Base-by-base conservation (phyloP, 2,113 vertebrate genomes). In the Sciurus niger region DNA sequence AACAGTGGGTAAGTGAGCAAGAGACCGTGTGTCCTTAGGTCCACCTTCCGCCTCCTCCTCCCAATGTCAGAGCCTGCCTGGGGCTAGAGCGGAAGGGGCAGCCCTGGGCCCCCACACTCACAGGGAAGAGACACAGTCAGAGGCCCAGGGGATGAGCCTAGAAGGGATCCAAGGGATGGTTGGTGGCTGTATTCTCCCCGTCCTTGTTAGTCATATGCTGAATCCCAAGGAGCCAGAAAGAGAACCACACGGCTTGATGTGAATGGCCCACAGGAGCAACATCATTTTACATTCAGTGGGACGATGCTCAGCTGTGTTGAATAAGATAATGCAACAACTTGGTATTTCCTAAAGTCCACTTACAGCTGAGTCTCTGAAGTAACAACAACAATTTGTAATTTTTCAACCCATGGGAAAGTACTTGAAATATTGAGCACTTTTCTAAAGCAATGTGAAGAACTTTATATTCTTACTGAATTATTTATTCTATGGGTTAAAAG, bases 401-500 rank as follows among this genome's bases (percentile, higher is more conserved):
- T 90, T 83, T 51, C 78, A 86, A 28, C 14, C 12, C n/a, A 30
- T 9, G 55, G 68, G n/a, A 73, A 77, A 84, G 60, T 28, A 4
- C 46, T 73, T 58, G 34, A 95, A 92, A 96, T 58, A 65, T 16
- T 30, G 85, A 94, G 67, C 48, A 80, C 37, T 90, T 74, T 94
- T 24, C 73, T 89, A 83, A 68, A 80, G 63, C 79, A 78, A 83
- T 32, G 40, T n/a, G 28, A 92, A 55, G 78, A 93, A 92, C 67
- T 80, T 73, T 37, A 74, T 46, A 67, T 48, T 78, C 88, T 89
- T 37, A 78, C 89, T 94, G 89, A 94, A 91, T 95, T 89, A 93
- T 93, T 97, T 94, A 87, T 93, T 87, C 55, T 89, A 34, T 78
- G n/a, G 85, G 60, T 85, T 86, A 83, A 46, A 65, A 95, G 84